Base-by-base conservation (phyloP, 2,797 vertebrate genomes). In the Kryptolebias ocellatus region DNA sequence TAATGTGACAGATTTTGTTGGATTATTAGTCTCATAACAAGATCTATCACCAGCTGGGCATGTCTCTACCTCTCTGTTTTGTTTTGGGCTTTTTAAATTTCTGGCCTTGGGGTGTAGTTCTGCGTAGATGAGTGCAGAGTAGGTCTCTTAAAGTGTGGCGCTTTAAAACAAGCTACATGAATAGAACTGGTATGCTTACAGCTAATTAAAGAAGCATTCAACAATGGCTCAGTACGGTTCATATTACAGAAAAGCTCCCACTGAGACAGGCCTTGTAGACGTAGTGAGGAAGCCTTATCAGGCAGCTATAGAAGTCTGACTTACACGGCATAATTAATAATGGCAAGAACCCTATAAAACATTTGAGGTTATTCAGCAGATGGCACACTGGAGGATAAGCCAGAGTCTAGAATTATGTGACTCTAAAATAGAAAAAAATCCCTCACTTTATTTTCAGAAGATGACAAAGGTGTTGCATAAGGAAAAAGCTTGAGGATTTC, bases 11-110 rank as follows among this genome's bases (percentile, higher is more conserved):
- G 60, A 76, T 86, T 84, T 80, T 79, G 72, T 70, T 69, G 64
- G 80, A 83, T 88, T 84, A 78, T 79, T 85, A 74, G 61, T 28
- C 62, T 83, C 60, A 86, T 86, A 74, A 87, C 81, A 87, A 67
- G 60, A 72, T 79, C 67, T 60, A 57, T 53, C 52, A 67, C 60
- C 64, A 70, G 73, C 59, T 27, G 78, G 54, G 54, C 61, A 63
- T 53, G 34, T 74, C 53, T 46, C 51, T 79, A 52, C 61, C 70
- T 53, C 34, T 71, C 54, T 37, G 55, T 79, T 87, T 81, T 37
- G 71, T 80, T 64, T 63, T 51, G 39, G 45, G n/a, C 57, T 68
- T 66, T 74, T 52, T 62, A 34, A 63, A 4, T 46, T 51, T 51
- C 9, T 6, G 45, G 74, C 83, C 85, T 64, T 20, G 18, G 80